Evolutionary conservation across 2,888 invertebrate species (phyloP), one percentile per base, ranked within the genome.

Genomic region (Lepidocyrtoides sp.): DNA sequence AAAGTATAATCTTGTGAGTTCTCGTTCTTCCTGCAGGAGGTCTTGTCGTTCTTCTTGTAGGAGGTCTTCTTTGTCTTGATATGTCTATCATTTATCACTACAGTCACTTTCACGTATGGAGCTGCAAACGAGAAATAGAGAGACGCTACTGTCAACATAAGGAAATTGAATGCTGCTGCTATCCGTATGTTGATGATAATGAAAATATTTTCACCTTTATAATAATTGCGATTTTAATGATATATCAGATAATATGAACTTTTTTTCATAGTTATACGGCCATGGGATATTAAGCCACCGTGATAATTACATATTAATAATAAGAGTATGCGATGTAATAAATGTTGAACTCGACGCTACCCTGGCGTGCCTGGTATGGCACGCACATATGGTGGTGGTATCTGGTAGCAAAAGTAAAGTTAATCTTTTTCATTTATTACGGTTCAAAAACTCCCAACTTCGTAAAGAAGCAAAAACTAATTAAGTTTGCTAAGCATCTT

Each of bases 1-100:
- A 95, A 95, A 20, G 95, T 95, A 0, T 95, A 95, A 89, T 95
- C 95, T 23, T 95, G 94, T 8, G 95, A n/a, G n/a, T n/a, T n/a
- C n/a, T n/a, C n/a, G n/a, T n/a, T n/a, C n/a, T n/a, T n/a, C n/a
- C n/a, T n/a, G n/a, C n/a, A n/a, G n/a, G n/a, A n/a, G n/a, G n/a
- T n/a, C n/a, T n/a, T n/a, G n/a, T n/a, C 95, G 93, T 95, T 95
- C 93, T 95, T 95, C 94, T 95, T 95, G 66, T 94, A 94, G 0
- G 95, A 95, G 2, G 95, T 95, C 94, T 95, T 95, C 94, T 95
- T 95, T 0, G 95, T 95, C 92, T 95, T 95, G 29, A 95, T 93
- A 66, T 95, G 95, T 79, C 95, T 95, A 84, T 95, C 95, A 77
- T 94, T 94, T 66, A 95, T 94, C 23, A 95, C 95, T 86, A 95